phyloP scores from a whole-genome alignment of 1,140 invertebrate species.

The Euwallacea similis region DNA sequence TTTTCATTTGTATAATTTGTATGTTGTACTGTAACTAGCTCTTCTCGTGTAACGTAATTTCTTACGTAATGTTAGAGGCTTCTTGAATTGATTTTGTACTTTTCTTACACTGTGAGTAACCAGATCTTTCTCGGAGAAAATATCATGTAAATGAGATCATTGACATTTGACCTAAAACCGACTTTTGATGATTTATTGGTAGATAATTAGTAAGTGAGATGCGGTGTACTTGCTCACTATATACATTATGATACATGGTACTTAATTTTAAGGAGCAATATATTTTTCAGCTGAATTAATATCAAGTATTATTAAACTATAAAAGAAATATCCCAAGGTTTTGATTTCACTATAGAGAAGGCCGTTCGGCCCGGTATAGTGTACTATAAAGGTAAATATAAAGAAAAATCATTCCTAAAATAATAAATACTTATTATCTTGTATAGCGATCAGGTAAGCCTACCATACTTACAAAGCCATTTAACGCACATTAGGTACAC shows the following conservation, averaged over 20 bases:
- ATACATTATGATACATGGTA: background rate
- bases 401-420: too few relatives aligned
- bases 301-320: too few relatives aligned
- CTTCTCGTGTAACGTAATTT: constrained; percentile 12
- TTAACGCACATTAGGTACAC: constrained; percentile 51
- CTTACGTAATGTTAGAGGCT: constrained; percentile 16
- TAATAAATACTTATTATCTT: constrained; percentile 1
- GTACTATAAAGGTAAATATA: too few relatives aligned
- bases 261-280: background rate
- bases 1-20: constrained; percentile 24
- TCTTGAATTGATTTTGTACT: constrained; percentile 2
- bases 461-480: constrained; percentile 24
- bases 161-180: background rate
- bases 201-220: constrained; percentile 6
- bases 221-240: constrained; percentile 21
- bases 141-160: background rate
- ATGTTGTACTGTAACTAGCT: constrained; percentile 21
- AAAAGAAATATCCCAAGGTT: too few relatives aligned
- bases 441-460: constrained; percentile 16
- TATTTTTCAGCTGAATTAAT: too few relatives aligned
- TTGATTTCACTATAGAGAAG: too few relatives aligned
- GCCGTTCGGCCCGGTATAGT: too few relatives aligned
- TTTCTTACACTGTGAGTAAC: constrained; percentile 3
- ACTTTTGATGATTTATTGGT: constrained; percentile 14
- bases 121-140: background rate